phyloP scores from a whole-genome alignment of 1,140 invertebrate genomes.

The Cecropterus lyciades region DNA sequence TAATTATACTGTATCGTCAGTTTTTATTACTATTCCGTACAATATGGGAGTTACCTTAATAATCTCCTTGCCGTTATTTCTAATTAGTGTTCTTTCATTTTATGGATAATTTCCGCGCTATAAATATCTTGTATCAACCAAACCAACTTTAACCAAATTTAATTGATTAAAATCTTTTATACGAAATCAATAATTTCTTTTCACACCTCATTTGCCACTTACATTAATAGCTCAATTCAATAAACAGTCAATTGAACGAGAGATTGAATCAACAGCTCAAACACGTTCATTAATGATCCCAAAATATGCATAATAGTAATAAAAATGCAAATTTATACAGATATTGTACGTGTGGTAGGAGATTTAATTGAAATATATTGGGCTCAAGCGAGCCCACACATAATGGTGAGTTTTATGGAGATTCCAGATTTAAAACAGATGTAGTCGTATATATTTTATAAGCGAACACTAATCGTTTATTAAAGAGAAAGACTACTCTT shows the following conservation, averaged over 20 bases:
- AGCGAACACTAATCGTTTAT: background rate
- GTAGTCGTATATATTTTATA: constrained; percentile 1
- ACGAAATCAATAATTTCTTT: constrained; percentile 17
- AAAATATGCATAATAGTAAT: constrained; percentile 46
- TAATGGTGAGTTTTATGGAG: constrained; percentile 11
- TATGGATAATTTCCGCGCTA: background rate
- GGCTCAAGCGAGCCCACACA: constrained; percentile 1
- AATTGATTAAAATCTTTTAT: constrained; percentile 3
- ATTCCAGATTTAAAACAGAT: background rate
- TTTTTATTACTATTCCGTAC: too few relatives aligned
- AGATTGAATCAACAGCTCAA: constrained; percentile 17
- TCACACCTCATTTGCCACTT: constrained; percentile 15
- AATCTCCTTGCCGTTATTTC: background rate
- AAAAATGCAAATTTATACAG: constrained; percentile 57
- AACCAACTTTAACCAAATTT: constrained; percentile 4
- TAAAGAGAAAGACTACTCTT: too few relatives aligned
- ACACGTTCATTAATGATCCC: constrained; percentile 34
- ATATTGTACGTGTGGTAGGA: constrained; percentile 40
- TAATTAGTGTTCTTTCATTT: constrained; percentile 13
- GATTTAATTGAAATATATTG: constrained; percentile 42
- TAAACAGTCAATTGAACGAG: constrained; percentile 31
- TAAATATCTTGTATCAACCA: background rate
- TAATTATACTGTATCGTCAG: background rate
- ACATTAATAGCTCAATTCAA: constrained; percentile 27
- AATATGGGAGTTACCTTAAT: too few relatives aligned